Conservation (phyloP, 2,797 vertebrate genomes). For the Hyperoplus immaculatus region DNA sequence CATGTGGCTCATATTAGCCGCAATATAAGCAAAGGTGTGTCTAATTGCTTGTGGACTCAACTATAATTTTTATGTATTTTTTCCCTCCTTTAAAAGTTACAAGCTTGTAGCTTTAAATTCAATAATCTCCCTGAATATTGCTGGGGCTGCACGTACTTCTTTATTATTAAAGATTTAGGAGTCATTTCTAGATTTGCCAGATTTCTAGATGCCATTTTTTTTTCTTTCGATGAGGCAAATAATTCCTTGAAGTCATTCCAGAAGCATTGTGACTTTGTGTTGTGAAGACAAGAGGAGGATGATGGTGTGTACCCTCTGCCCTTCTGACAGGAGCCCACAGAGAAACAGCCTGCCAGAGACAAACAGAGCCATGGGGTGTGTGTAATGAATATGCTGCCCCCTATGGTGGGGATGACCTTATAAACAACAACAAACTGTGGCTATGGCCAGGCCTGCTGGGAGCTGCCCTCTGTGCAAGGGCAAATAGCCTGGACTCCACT, state of each 20-base stretch:
- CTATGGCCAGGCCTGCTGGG: slow-evolving; percentile 76
- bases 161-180: background rate
- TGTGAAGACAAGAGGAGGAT: slow-evolving; percentile 65
- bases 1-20: too few species aligned
- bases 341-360: slow-evolving; percentile 84
- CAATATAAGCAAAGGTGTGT: background rate
- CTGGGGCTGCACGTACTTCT: background rate
- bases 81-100: too few species aligned
- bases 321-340: slow-evolving; percentile 79
- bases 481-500: slow-evolving; percentile 69
- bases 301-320: slow-evolving; percentile 73
- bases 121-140: background rate
- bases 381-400: slow-evolving; percentile 85
- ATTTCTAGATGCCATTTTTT: slow-evolving; percentile 30
- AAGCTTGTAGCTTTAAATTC: background rate
- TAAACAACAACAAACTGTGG: slow-evolving; percentile 83
- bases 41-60: background rate
- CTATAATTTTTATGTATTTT: background rate
- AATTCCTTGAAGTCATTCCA: slow-evolving; percentile 47
- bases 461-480: slow-evolving; percentile 81
- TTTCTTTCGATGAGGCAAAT: slow-evolving; percentile 43
- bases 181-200: background rate
- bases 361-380: slow-evolving; percentile 82
- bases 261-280: slow-evolving; percentile 46
- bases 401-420: slow-evolving; percentile 85